Evolutionary conservation across 2,797 vertebrate genomes (phyloP), one percentile per base, ranked within the genome.

Genomic region (Myiotriccus ornatus): DNA sequence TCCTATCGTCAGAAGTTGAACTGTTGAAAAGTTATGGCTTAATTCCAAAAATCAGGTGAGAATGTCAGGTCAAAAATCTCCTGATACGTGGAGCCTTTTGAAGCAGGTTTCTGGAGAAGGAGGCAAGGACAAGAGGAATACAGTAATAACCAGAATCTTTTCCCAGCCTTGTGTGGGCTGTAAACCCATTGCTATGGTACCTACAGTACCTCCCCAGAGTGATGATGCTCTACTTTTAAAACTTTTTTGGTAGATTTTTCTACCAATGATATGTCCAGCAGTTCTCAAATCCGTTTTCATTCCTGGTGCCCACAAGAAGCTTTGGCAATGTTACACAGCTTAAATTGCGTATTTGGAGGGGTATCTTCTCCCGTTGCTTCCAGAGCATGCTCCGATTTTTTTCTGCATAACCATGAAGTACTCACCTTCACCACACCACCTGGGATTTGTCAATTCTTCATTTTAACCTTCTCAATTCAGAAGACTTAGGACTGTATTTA

Each of bases 181-280:
- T 59, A 84, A 75, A 53, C 1, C 0, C 0, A 7, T 47, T 0
- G 0, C 20, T 68, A 13, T 28, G 7, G 28, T 39, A 34, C 16
- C 6, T 62, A 15, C 24, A 7, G 28, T 39, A 34, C 14, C 6
- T 62, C 9, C 23, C 5, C 6, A 32, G 20, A 30, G 30, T 67
- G 47, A 49, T 8, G 6, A 14, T 35, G 7, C 49, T 14, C 41
- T 34, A 32, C 2, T 37, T 81, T 41, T 32, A 6, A 15, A 67
- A 64, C 2, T 6, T 35, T 50, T 50, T 67, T 27, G 4, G 15
- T 27, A 34, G 16, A 20, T 55, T 70, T 81, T 79, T 53, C 56
- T 82, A 34, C 25, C 5, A 8, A 8, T 13, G 0, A 27, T 62
- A 25, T 19, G 9, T 71, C 20, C 41, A 68, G 15, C 7, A 63